Evolutionary conservation across 2,888 invertebrate genomes (phyloP).

Genomic region (Idaea biselata): DNA sequence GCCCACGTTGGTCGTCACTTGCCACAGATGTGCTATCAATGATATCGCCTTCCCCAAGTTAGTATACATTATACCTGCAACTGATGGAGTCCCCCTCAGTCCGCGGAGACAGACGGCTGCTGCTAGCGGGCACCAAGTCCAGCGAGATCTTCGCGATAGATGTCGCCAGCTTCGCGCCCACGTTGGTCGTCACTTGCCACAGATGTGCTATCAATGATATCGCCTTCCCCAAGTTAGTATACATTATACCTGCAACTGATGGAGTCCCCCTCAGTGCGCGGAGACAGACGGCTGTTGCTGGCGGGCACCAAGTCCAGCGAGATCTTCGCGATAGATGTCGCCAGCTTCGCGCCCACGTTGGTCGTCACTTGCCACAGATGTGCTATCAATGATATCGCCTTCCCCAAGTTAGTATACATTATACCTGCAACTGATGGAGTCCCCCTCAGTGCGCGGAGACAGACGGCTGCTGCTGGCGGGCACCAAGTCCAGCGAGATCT

Average conservation of each 20-base stretch:
- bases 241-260: constrained; percentile 84
- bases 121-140: constrained; percentile 87
- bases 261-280: constrained; percentile 48
- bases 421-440: constrained; percentile 83
- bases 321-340: constrained; percentile 87
- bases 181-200: constrained; percentile 91
- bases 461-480: constrained; percentile 85
- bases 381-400: constrained; percentile 89
- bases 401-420: constrained; percentile 87
- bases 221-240: constrained; percentile 88
- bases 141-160: constrained; percentile 91
- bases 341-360: constrained; percentile 84
- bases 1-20: constrained; percentile 87
- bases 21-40: constrained; percentile 90
- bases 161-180: constrained; percentile 83
- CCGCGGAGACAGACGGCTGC: constrained; percentile 69
- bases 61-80: constrained; percentile 83
- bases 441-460: constrained; percentile 43
- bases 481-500: constrained; percentile 90
- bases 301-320: constrained; percentile 90
- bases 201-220: constrained; percentile 89
- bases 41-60: constrained; percentile 92
- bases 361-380: constrained; percentile 91
- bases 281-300: constrained; percentile 80
- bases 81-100: constrained; percentile 62